phyloP scores from a whole-genome alignment of 2,888 invertebrate genomes.

The Syrista parreyssii region DNA sequence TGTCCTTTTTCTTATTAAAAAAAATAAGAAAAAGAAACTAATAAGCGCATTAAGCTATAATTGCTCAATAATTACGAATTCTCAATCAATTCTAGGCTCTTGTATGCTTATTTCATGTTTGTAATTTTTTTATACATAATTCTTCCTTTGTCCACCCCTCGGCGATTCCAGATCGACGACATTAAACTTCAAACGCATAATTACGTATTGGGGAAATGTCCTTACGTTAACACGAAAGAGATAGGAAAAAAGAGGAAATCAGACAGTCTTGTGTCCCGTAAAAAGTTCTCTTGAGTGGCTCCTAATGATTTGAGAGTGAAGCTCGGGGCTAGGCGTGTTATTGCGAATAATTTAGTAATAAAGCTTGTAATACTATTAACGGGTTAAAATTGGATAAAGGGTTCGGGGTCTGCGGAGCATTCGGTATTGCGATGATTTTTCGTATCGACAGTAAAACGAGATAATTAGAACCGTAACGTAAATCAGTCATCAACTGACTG shows the following conservation, averaged over 20 bases:
- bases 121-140: not conserved
- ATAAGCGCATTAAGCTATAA: not conserved
- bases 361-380: slow-evolving; percentile 42
- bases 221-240: not conserved
- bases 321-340: slow-evolving; percentile 9
- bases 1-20: slow-evolving; percentile 49
- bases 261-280: not conserved
- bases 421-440: not conserved
- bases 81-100: not conserved
- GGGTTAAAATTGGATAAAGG: not conserved
- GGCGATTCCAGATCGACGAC: not conserved
- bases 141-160: not conserved
- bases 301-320: not conserved
- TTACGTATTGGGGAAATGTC: not conserved
- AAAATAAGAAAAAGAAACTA: slow-evolving; percentile 24
- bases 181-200: not conserved
- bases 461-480: not conserved
- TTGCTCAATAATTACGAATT: no score
- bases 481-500: not conserved
- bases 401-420: not conserved
- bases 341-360: slow-evolving; percentile 24
- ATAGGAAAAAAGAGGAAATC: not conserved
- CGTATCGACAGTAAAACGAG: not conserved
- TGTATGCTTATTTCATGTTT: not conserved
- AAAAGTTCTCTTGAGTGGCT: not conserved